Percentiles rank a stretch among this genome's conserved stretches.
Conservation (phyloP, 2,113 vertebrate genomes). For the Scartelaos histophorus region DNA sequence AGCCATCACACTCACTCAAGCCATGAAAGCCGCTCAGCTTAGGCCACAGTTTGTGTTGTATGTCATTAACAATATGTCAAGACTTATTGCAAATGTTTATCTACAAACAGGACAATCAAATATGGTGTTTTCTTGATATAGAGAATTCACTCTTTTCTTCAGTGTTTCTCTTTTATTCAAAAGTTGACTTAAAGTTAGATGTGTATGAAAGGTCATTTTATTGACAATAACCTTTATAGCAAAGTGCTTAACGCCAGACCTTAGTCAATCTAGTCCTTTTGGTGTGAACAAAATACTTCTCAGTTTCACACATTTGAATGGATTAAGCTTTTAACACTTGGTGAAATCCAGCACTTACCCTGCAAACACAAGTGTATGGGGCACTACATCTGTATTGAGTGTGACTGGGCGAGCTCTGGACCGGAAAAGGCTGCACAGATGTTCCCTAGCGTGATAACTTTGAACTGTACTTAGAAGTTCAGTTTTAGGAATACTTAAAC, state of each 20-base stretch:
- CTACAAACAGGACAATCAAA: neutral
- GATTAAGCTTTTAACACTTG: conserved; percentile 79
- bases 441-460: conserved; percentile 62
- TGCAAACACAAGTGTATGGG: conserved; percentile 69
- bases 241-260: conserved; percentile 68
- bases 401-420: conserved; percentile 62
- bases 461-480: conserved; percentile 51
- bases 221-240: conserved; percentile 60
- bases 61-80: conserved; percentile 41
- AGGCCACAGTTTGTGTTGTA: conserved; percentile 46
- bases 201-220: conserved; percentile 57
- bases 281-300: conserved; percentile 78
- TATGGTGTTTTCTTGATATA: neutral
- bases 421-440: conserved; percentile 69
- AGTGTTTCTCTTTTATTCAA: conserved; percentile 13
- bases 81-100: conserved; percentile 13
- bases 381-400: conserved; percentile 71
- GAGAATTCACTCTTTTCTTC: neutral
- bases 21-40: conserved; percentile 40
- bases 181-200: conserved; percentile 68
- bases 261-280: conserved; percentile 72
- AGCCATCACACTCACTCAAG: conserved; percentile 42
- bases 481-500: conserved; percentile 26
- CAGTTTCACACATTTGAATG: conserved; percentile 78
- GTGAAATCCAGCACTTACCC: conserved; percentile 73